A percentile compares a stretch with the other conserved stretches of the same genome.
Evolutionary conservation across 2,888 invertebrate species (phyloP).

Genomic region (Tipula unca): DNA sequence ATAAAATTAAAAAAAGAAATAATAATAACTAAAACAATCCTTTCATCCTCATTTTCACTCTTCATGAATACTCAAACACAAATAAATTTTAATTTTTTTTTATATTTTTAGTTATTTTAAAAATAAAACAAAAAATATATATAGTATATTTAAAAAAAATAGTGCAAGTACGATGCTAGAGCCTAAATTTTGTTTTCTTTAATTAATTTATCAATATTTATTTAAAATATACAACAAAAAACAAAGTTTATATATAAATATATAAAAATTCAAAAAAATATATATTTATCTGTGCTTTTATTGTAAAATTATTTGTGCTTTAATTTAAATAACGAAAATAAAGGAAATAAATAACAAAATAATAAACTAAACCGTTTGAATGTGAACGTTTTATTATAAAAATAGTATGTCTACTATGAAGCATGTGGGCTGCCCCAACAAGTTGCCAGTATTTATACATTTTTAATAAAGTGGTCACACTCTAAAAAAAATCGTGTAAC

Average conservation of each 20-base stretch:
- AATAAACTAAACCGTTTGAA: background rate
- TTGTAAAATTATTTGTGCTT: constrained; percentile 9
- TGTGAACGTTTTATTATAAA: background rate
- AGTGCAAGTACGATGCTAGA: constrained; percentile 20
- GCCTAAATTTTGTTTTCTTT: constrained; percentile 1
- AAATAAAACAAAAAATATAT: background rate
- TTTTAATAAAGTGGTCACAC: background rate
- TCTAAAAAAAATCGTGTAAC: background rate
- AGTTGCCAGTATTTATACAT: background rate
- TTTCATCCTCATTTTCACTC: constrained; percentile 18
- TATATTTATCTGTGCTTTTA: constrained; percentile 3
- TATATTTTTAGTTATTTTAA: background rate
- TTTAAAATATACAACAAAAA: constrained; percentile 15
- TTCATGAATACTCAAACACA: background rate
- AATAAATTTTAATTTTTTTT: background rate
- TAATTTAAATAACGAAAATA: background rate
- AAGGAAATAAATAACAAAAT: background rate
- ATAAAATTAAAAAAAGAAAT: background rate
- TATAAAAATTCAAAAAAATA: constrained; percentile 10
- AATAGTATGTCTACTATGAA: background rate
- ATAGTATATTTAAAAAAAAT: background rate
- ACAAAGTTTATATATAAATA: constrained; percentile 14
- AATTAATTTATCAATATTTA: background rate
- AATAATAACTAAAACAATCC: background rate
- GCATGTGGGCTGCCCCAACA: background rate